phyloP scores from a whole-genome alignment of 2,113 vertebrate genomes.

The Willisornis vidua region DNA sequence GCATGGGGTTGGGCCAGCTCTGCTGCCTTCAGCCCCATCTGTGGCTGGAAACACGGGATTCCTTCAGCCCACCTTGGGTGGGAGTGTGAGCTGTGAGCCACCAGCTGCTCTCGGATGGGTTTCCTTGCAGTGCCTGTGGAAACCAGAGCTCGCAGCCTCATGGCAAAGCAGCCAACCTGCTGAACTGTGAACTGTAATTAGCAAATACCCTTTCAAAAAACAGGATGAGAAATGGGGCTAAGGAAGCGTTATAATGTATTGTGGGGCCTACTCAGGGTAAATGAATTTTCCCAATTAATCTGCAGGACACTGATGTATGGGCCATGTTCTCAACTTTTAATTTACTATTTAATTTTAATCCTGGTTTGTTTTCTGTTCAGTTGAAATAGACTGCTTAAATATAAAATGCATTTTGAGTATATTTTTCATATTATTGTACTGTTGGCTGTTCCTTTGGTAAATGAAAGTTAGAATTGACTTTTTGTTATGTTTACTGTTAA shows the following conservation, averaged over 20 bases:
- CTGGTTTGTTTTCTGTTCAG: not conserved
- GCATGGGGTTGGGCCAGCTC: accelerated
- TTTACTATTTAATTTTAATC: conserved; percentile 26
- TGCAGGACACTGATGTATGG: not conserved
- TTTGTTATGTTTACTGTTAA: not conserved
- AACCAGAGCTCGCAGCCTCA: accelerated
- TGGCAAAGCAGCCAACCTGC: not conserved
- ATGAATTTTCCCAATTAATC: not conserved
- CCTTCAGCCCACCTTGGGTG: accelerated
- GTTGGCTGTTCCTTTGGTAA: not conserved
- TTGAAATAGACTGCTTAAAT: not conserved
- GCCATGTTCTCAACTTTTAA: not conserved
- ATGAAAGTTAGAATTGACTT: not conserved
- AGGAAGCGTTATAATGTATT: not conserved
- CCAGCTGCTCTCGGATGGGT: accelerated
- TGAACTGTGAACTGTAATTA: not conserved
- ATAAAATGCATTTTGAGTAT: not conserved
- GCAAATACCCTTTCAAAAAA: not conserved
- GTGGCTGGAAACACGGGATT: accelerated
- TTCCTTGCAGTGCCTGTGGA: not conserved
- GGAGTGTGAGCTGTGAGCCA: accelerated
- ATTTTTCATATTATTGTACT: not conserved
- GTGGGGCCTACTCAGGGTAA: not conserved
- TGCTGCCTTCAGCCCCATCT: not conserved
- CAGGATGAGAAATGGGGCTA: not conserved